Base-by-base conservation (phyloP, 2,797 vertebrate species). In the Cuniculus paca region DNA sequence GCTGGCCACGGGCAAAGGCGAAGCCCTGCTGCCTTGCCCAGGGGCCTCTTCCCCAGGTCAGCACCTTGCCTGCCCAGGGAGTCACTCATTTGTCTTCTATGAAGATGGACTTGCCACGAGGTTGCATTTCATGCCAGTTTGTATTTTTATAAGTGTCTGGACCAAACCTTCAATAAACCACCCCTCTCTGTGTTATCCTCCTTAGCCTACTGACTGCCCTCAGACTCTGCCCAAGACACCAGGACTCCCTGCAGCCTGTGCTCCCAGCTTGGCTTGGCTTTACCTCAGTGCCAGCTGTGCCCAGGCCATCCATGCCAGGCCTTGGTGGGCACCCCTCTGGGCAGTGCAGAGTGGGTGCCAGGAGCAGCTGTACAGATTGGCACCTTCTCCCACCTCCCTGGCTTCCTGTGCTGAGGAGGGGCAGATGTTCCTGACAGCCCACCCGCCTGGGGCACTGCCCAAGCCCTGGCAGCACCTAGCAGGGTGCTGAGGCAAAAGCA, bases 131-230 rank as follows among this genome's bases (percentile, higher is more conserved):
- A 95, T 95, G 94, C 75, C 91, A 91, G 28, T 97, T 97, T 97
- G 96, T 98, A 98, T 98, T 97, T 97, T 97, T 97, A 50, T 97
- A 98, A 97, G 90, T 93, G 34, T 97, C 93, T 82, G 95, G 96
- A 98, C 95, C 95, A 96, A 97, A 95, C 93, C 93, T 90, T 95
- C 90, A 97, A 98, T 98, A 98, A 98, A 97, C 60, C 60, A 56
- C 85, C 93, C 75, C 42, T 63, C 83, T 84, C 90, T 82, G 39
- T 78, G 50, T 94, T 75, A 74, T 74, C 63, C 13, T 91, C 52
- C 60, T 70, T 56, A 54, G 17, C 36, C 80, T 45, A 4, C 60
- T 31, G 58, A 79, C 70, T 45, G 39, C 70, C 91, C 86, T 84
- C 61, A 42, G 48, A 61, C 86, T 77, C 56, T 95, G 87, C 91